Evolutionary conservation across 2,113 vertebrate genomes (phyloP), one percentile per base, ranked within the genome.

Genomic region (Sinocyclocheilus maitianheensis): DNA sequence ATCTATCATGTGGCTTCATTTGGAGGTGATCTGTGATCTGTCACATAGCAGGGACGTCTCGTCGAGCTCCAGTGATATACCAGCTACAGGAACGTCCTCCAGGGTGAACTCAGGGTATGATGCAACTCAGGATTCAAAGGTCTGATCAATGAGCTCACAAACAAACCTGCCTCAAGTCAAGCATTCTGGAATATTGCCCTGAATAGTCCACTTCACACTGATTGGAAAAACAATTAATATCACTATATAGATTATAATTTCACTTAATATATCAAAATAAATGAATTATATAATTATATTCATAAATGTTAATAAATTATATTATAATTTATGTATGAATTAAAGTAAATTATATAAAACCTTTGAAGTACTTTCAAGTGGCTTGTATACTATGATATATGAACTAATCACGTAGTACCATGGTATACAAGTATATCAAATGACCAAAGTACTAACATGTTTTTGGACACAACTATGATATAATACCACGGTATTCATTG

Each of bases 31-130:
- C 63, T 51, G 80, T 48, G 60, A 26, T 65, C 76, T 78, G 7
- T 81, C 58, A 26, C 60, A 62, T 11, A n/a, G 18, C 26, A 34
- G 11, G 43, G 46, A n/a, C 22, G 18, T 58, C 55, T n/a, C 51
- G 46, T 18, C 16, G 43, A 5, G 40, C 43, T n/a, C 12, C 72
- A 48, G 40, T 48, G 46, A 63, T 12, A 26, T 24, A 26, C 60
- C n/a, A 24, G 77, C 30, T 79, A 79, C 53, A 60, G 77, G 77
- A 79, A 80, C n/a, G 77, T 80, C 55, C 78, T 81, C 60, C 78
- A 62, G 20, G 8, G 63, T 82, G 40, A 48, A 51, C 22, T 40
- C 40, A n/a, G 24, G 26, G 26, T 55, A 10, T 72, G 67, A 83
- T n/a, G 65, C 46, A 72, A 83, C 53, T 79, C 30, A 40, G 77